Evolutionary conservation across 2,888 invertebrate genomes (phyloP), one percentile per base, ranked within the genome.

Genomic region (Coecobrya sp.): DNA sequence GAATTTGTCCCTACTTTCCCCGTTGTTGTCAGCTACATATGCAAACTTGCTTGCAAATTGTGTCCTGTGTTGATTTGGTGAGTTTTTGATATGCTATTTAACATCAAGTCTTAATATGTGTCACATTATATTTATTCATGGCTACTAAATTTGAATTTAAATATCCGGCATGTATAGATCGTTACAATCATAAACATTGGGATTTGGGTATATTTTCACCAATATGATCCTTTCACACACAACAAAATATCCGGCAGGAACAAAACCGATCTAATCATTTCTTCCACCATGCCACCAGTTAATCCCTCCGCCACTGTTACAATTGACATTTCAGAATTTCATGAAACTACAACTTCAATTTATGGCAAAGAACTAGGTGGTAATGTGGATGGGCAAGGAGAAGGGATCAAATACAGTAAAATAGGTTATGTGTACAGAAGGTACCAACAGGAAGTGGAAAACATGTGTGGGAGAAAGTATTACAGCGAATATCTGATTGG

Each of bases 1-100:
- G 45, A 73, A 0, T 16, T 22, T 90, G 85, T 59, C 86, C 91
- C 5, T 76, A 90, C 22, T 91, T 87, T 76, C 87, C 86, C 8
- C 11, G 25, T 22, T 91, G 76, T 52, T 89, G 68, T 25, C 55
- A 76, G 7, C 52, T 88, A 11, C 65, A 52, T 30, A 22, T 84
- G 52, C 13, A 45, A 30, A 68, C 10, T 19, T 65, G 45, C 27
- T 30, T 91, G 5, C 90, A 88, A 22, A 7, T 91, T 25, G 27
- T 86, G 30, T n/a, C 85, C 16, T 49, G 68, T 0, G 3, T 65
- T n/a, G 91, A 91, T 55, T 11, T 91, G 65, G 91, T 91, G 4
- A 0, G 42, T 76, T 19, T 42, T 36, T 7, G 36, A 7, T n/a
- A n/a, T n/a, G n/a, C n/a, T n/a, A n/a, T n/a, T n/a, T n/a, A n/a